Evolutionary conservation across 2,113 vertebrate species (phyloP), one percentile per base, ranked within the genome.

Genomic region (Carlito syrichta): DNA sequence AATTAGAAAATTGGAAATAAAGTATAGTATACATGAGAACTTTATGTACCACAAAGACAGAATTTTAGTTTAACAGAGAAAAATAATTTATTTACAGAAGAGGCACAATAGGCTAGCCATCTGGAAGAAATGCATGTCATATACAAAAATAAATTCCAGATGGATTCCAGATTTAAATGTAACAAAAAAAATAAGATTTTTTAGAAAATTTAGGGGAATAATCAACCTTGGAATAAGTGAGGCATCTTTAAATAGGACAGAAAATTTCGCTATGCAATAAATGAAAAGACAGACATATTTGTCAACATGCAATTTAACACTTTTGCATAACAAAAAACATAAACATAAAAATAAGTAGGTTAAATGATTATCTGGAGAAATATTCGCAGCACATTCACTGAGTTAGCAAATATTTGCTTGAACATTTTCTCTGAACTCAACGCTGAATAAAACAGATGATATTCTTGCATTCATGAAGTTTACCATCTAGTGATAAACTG

Each of bases 91-190:
- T 96, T 97, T 96, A 88, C 81, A 69, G 76, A 96, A 94, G 81
- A 81, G 84, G 38, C 81, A 96, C 86, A 95, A 86, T 52, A 30
- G 77, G 63, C 52, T 62, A 93, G 81, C 95, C 96, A 96, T 96
- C 97, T 98, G 97, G 94, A 92, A 98, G 81, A 94, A 97, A 97
- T 88, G 66, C 88, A 88, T 95, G 86, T 94, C 97, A 96, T 73
- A 94, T 89, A 82, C 50, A 78, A 90, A 97, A 96, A 96, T 96
- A 97, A 94, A 95, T 96, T 96, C 90, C 96, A 98, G 88, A 88
- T 97, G 97, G 88, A 97, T 78, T 96, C 77, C 77, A 87, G 76
- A 96, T 96, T 89, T 96, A 96, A 95, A 96, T n/a, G 27, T 83
- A 97, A 86, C 66, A 86, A 92, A 89, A 96, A 93, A 79, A 94